These are phyloP conservation scores for Cryptosula pallasiana DNA, from an alignment of 2,888 invertebrate genomes.

Conservation along the genomic window DNA sequence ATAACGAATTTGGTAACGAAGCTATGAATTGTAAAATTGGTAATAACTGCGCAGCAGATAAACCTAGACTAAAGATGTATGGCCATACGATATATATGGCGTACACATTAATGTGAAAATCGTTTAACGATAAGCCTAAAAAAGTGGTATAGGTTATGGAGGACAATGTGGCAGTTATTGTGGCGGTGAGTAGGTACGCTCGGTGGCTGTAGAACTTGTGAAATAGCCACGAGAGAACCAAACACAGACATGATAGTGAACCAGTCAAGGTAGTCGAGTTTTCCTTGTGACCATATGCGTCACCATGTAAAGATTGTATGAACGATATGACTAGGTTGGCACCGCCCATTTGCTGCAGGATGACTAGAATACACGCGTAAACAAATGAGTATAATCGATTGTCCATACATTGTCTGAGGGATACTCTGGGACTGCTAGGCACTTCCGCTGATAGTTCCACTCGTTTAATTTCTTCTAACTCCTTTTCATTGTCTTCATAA, in stretches of 20 bases:
- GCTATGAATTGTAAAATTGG: not conserved
- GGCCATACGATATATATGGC: not conserved
- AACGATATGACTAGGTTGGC: not conserved
- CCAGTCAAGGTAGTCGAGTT: not conserved
- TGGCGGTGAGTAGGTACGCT: not conserved
- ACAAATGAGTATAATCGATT: not conserved
- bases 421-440: not conserved
- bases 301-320: not conserved
- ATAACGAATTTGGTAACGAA: not conserved
- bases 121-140: not conserved
- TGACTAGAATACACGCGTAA: not conserved
- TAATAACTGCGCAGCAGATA: not conserved
- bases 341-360: conserved; percentile 8
- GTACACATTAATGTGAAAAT: not conserved
- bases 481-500: not conserved
- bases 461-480: not conserved
- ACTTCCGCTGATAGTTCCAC: not conserved
- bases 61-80: not conserved
- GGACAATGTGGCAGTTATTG: not conserved
- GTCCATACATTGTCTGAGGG: not conserved
- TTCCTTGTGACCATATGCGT: not conserved
- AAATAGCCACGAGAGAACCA: not conserved
- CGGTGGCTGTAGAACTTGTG: not conserved
- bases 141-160: not conserved
- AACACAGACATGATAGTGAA: not conserved